Evolutionary conservation across 2,797 vertebrate species (phyloP).

Genomic region (Enteromius trimaculatus): DNA sequence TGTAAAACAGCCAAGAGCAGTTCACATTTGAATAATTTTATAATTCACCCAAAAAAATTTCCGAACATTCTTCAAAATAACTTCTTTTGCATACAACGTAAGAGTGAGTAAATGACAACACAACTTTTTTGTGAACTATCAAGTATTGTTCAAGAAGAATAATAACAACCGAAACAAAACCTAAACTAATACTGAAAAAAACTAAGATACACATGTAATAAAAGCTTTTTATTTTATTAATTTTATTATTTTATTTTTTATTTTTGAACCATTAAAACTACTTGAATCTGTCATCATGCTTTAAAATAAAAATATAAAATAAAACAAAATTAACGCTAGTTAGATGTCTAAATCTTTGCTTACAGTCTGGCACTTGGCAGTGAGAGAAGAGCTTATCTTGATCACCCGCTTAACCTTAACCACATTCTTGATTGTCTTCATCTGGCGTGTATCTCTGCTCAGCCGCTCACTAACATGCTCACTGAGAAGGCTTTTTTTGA

Average conservation of each 20-base stretch:
- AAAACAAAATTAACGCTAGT: background rate
- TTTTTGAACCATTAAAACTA: slow-evolving; percentile 6
- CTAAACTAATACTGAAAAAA: background rate
- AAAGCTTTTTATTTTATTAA: too few species aligned
- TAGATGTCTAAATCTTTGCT: background rate
- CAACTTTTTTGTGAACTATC: background rate
- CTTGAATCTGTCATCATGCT: background rate
- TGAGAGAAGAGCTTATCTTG: slow-evolving; percentile 5
- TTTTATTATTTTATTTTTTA: too few species aligned
- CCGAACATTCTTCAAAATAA: background rate
- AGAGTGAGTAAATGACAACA: background rate
- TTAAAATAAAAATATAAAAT: background rate
- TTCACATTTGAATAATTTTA: background rate
- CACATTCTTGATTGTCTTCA: slow-evolving; percentile 30
- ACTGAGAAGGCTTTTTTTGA: slow-evolving; percentile 13
- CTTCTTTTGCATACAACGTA: background rate
- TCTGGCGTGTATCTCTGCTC: slow-evolving; percentile 20
- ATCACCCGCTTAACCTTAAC: slow-evolving; percentile 46
- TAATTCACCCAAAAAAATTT: too few species aligned
- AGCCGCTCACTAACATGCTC: background rate
- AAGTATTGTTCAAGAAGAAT: background rate
- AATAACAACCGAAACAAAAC: background rate
- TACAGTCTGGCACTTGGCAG: background rate
- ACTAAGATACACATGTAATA: background rate
- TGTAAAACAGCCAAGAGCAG: background rate